A percentile compares a stretch with the other conserved stretches of the same genome.
Conservation (phyloP, 2,113 vertebrate species). For the Sprattus sprattus region DNA sequence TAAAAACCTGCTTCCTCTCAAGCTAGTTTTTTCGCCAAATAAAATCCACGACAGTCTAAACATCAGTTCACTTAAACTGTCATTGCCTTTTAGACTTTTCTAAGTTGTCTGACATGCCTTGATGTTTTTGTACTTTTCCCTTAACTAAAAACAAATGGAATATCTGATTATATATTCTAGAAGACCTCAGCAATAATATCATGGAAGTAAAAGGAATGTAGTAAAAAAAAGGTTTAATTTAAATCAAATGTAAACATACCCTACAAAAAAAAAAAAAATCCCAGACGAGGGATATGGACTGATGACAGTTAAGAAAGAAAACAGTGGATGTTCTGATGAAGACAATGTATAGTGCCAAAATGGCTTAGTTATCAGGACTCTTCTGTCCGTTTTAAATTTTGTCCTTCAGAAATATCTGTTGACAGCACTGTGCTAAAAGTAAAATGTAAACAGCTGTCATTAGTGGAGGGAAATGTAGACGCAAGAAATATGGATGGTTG, state of each 20-base stretch:
- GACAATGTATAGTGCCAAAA: not conserved
- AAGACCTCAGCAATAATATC: too few relatives aligned
- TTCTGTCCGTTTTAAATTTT: conserved; percentile 51
- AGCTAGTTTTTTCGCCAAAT: not conserved
- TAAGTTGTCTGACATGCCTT: too few relatives aligned
- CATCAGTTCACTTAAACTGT: not conserved
- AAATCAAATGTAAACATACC: too few relatives aligned
- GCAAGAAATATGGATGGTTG: conserved; percentile 39
- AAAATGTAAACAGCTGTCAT: conserved; percentile 65
- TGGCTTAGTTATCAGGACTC: not conserved
- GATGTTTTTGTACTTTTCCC: too few relatives aligned
- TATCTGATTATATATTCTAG: too few relatives aligned
- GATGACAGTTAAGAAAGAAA: not conserved
- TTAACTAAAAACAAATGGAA: too few relatives aligned
- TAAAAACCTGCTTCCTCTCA: not conserved
- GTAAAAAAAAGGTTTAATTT: too few relatives aligned
- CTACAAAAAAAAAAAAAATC: too few relatives aligned
- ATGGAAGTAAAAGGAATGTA: too few relatives aligned
- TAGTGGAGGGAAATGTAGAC: conserved; percentile 45
- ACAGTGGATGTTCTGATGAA: not conserved
- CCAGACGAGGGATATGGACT: too few relatives aligned
- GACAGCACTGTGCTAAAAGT: conserved; percentile 61
- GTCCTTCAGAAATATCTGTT: conserved; percentile 52
- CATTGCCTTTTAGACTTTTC: too few relatives aligned
- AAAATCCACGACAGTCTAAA: not conserved